Evolutionary conservation across 1,140 invertebrate species (phyloP), one percentile per base, ranked within the genome.

Genomic region (Sinonovacula constricta): DNA sequence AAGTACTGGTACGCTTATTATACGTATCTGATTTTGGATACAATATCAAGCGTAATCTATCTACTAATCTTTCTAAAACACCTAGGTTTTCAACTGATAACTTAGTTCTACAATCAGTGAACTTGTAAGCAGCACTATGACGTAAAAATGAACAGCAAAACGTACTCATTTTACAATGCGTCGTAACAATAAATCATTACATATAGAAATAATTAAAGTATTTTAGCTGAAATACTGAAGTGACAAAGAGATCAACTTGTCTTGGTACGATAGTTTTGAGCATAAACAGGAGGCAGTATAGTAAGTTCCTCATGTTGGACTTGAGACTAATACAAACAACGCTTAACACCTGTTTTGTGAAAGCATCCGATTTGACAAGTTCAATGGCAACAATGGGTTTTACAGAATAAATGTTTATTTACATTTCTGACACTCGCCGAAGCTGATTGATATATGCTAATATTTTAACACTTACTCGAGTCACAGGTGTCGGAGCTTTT

Each of bases 1-100:
- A n/a, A n/a, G n/a, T n/a, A n/a, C n/a, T n/a, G n/a, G n/a, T n/a
- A n/a, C n/a, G n/a, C n/a, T n/a, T n/a, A n/a, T 65, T 65, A 26
- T 33, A 33, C 60, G 49, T 3, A 65, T 39, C 60, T 65, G 54
- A 57, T 28, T 28, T 57, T 54, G 5, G 4, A 57, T 7, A 57
- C 24, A 57, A 10, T 28, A 12, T 18, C 3, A 18, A 54, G 26
- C 53, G 26, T 4, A 4, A 22, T 7, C 26, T 4, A 54, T 57
- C 31, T 57, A 57, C 3, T 28, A 10, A 12, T 2, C 54, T 57
- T 26, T 28, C 54, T 7, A 28, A 57, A 57, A 26, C 54, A 28
- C 3, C 2, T 26, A 30, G 26, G 31, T 57, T 24, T 15, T 24
- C 54, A 26, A 10, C 12, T 5, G 15, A n/a, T 34, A 62, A 62